Conservation (phyloP, 2,888 invertebrate genomes). For the Diarsia dahlii region DNA sequence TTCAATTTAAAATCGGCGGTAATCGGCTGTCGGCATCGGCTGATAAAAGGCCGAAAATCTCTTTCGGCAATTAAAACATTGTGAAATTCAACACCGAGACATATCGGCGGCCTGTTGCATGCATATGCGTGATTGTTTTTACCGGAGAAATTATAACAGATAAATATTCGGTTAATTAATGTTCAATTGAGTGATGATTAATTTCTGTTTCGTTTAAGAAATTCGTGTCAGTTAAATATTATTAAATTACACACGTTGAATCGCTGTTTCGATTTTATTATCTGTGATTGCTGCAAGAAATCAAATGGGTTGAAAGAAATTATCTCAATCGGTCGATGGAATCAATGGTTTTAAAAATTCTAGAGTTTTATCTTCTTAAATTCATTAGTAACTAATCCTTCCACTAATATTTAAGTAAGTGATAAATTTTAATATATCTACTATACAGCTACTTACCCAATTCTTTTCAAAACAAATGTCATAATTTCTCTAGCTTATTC, state of each 20-base stretch:
- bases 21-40: slow-evolving; percentile 75
- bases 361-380: no score
- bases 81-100: slow-evolving; percentile 74
- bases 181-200: slow-evolving; percentile 51
- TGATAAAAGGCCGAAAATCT: slow-evolving; percentile 63
- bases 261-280: slow-evolving; percentile 21
- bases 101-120: slow-evolving; percentile 57
- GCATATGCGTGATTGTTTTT: slow-evolving; percentile 64
- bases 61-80: slow-evolving; percentile 76
- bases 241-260: slow-evolving; percentile 27
- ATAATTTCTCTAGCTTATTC: no score
- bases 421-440: no score
- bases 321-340: neutral
- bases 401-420: no score
- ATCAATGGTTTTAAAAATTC: no score
- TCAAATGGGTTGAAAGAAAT: neutral
- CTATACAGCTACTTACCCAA: no score
- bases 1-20: slow-evolving; percentile 74
- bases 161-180: slow-evolving; percentile 50
- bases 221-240: slow-evolving; percentile 27
- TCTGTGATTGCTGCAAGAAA: neutral
- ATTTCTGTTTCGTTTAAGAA: slow-evolving; percentile 35
- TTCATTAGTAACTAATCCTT: no score
- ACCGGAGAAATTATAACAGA: slow-evolving; percentile 62
- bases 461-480: no score